Evolutionary conservation across 2,113 vertebrate genomes (phyloP).

Genomic region (Otolemur garnettii): DNA sequence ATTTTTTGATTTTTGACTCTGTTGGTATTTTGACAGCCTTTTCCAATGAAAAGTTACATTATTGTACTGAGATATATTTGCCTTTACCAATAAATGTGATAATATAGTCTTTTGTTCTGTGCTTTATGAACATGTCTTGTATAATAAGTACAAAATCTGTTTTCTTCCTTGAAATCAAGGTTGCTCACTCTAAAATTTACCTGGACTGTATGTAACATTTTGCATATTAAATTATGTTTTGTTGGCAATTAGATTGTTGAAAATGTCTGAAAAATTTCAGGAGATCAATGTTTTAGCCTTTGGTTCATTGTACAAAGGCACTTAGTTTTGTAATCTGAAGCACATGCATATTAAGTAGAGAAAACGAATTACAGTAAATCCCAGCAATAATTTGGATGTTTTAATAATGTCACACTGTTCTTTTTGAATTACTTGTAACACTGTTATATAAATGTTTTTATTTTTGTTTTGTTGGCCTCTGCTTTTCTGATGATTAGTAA

Average conservation of each 20-base stretch:
- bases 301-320: slow-evolving; percentile 28
- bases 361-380: slow-evolving; percentile 69
- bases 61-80: slow-evolving; percentile 13
- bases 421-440: slow-evolving; percentile 60
- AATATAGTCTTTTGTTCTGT: neutral
- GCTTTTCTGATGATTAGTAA: slow-evolving; percentile 29
- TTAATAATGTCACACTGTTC: slow-evolving; percentile 69
- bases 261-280: slow-evolving; percentile 19
- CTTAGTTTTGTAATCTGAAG: slow-evolving; percentile 69
- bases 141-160: neutral
- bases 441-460: slow-evolving; percentile 74
- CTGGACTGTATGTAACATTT: neutral
- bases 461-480: slow-evolving; percentile 42
- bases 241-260: neutral
- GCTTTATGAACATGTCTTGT: neutral
- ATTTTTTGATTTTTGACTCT: slow-evolving; percentile 4
- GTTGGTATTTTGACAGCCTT: neutral
- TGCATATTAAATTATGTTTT: neutral
- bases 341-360: slow-evolving; percentile 69
- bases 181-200: neutral
- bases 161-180: slow-evolving; percentile 41
- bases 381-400: slow-evolving; percentile 62
- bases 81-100: neutral
- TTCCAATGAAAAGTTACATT: slow-evolving; percentile 20
- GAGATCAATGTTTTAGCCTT: neutral